Base-by-base conservation (phyloP, 2,888 invertebrate species). In the Lycaena phlaeas region DNA sequence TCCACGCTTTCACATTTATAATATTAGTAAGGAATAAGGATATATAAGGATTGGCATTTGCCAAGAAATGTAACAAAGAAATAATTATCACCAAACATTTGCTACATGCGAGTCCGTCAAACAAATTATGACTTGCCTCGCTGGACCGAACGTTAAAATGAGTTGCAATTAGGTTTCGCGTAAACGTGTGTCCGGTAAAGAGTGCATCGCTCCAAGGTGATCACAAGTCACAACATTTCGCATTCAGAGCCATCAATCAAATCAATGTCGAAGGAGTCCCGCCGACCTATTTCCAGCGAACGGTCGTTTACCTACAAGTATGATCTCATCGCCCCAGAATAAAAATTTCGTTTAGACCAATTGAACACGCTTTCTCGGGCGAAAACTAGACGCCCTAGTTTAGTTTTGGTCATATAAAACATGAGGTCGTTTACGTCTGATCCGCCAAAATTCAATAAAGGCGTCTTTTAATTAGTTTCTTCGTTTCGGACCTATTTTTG, bases 251-350 rank as follows among this genome's bases (percentile, higher is more conserved):
- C 44, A 53, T 51, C 53, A 50, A 54, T 55, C 52, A 52, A 51
- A 67, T 69, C 73, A 77, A 72, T 77, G 75, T 73, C 76, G 75
- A 63, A 63, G 57, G 56, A 68, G 68, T 69, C 69, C 69, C 64
- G 64, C 52, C 68, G 75, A 71, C 76, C 79, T 56, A 74, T 71
- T 70, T 76, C 51, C 54, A 50, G 50, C 50, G 56, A 57, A 57
- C 70, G 78, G 77, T 62, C 81, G 55, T 81, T 81, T 79, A 81
- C 76, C 79, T 63, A 66, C n/a, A n/a, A n/a, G n/a, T n/a, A 66
- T 82, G 81, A 82, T 75, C 71, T 81, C 81, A 82, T 73, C 74
- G 77, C 53, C 66, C 73, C 63, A 72, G 69, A 77, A 76, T 73
- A 78, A 78, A 77, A 78, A 69, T 59, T 70, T 68, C 64, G 71